Conservation (phyloP, 2,888 invertebrate species). For the Gisinianus flammeolus region DNA sequence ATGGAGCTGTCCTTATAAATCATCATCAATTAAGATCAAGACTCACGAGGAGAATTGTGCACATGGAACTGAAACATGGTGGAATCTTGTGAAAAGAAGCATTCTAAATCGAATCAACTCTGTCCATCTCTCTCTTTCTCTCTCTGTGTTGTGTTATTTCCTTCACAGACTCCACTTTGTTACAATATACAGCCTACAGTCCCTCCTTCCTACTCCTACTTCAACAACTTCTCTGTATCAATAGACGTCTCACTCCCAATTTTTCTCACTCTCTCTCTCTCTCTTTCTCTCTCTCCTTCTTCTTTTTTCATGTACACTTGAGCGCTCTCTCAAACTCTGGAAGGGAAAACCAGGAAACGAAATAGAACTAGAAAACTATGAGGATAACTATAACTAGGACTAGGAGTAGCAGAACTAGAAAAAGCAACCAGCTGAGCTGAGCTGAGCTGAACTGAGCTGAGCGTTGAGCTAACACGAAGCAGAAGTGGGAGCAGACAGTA, state of each 20-base stretch:
- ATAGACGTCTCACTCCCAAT: background rate
- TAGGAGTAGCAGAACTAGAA: background rate
- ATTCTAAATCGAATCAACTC: conserved; percentile 30
- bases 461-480: too few species aligned
- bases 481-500: background rate
- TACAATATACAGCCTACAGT: too few species aligned
- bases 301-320: too few species aligned
- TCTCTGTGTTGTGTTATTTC: background rate
- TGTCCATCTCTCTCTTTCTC: too few species aligned
- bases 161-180: background rate
- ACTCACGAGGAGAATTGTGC: background rate
- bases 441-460: background rate
- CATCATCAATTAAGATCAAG: conserved; percentile 34
- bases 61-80: background rate
- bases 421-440: background rate
- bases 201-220: background rate
- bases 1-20: conserved; percentile 37
- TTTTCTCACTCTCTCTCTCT: background rate
- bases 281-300: too few species aligned
- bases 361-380: too few species aligned
- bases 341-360: too few species aligned
- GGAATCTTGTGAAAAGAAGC: conserved; percentile 20
- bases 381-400: too few species aligned
- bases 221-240: too few species aligned
- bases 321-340: too few species aligned